Base-by-base conservation (phyloP, 2,113 vertebrate genomes). In the Gymnarchus niloticus region DNA sequence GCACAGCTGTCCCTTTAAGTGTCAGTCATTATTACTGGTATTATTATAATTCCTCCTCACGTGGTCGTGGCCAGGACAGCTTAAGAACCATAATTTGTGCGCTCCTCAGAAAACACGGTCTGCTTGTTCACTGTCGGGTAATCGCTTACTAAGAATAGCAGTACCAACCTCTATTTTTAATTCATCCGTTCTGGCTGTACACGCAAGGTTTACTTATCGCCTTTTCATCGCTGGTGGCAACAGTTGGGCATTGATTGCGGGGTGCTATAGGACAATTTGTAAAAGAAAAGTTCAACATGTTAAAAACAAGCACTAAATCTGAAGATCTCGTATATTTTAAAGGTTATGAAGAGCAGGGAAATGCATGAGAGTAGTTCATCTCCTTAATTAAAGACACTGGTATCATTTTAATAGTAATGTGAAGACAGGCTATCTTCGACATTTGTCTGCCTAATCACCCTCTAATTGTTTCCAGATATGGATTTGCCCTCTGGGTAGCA, bases 401-500 rank as follows among this genome's bases (percentile, higher is more conserved):
- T 83, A 57, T 57, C 82, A 83, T 83, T 83, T 83, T 83, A 83
- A 59, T 28, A 83, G 82, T 59, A 83, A 83, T 59, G 82, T 83
- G 82, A 83, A 56, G 82, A 83, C 82, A 83, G 54, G 56, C 83
- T 41, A 57, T 84, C 83, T 84, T 84, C 57, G 37, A 44, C 57
- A 61, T 54, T 85, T 73, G 49, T 54, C 84, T 51, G 84, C 84
- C 44, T 85, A 85, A 85, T 85, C 37, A 76, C 49, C 65, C 41
- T 48, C 84, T 85, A 59, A 85, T 85, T 85, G 84, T 77, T 85
- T 85, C 84, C 84, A 85, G 84, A 85, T 85, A 85, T 65, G 48
- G 65, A 76, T 85, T 85, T 85, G 84, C 84, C 61, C 37, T 85
- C 61, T 76, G 84, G 84, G 65, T 56, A 54, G 33, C 56, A 85